These are phyloP conservation scores for Amphipyra berbera DNA, from an alignment of 2,888 invertebrate genomes.

Conservation along the genomic window DNA sequence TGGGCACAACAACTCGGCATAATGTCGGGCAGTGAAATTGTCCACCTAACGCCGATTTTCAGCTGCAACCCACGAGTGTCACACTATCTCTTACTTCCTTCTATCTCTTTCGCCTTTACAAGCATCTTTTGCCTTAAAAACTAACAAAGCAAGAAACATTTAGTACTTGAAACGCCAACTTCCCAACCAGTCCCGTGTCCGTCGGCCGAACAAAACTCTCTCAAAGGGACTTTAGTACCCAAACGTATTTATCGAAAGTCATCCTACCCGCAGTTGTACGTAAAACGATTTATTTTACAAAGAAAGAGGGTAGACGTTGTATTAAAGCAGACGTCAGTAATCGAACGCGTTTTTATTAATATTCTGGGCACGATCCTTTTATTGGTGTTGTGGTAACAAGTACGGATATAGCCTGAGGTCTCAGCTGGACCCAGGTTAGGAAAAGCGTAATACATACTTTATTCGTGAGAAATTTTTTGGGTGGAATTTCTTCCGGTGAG, in stretches of 20 bases:
- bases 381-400: constrained; percentile 5
- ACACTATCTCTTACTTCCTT: too few species aligned
- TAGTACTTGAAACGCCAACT: neutral
- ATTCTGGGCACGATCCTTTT: constrained; percentile 12
- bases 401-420: neutral
- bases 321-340: constrained; percentile 25
- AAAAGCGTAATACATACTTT: neutral
- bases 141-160: neutral
- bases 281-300: constrained; percentile 42
- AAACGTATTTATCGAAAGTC: constrained; percentile 30
- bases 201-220: constrained; percentile 9
- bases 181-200: neutral
- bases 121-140: too few species aligned
- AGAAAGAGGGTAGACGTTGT: constrained; percentile 39
- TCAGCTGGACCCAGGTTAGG: neutral
- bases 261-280: constrained; percentile 23
- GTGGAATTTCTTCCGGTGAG: too few species aligned
- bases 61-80: too few species aligned
- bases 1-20: too few species aligned
- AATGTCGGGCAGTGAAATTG: too few species aligned
- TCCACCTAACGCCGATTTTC: too few species aligned
- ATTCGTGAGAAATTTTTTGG: too few species aligned
- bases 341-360: constrained; percentile 9
- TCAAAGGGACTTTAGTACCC: constrained; percentile 31
- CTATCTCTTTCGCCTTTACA: too few species aligned